Conservation (phyloP, 2,113 vertebrate genomes). For the Egretta garzetta region DNA sequence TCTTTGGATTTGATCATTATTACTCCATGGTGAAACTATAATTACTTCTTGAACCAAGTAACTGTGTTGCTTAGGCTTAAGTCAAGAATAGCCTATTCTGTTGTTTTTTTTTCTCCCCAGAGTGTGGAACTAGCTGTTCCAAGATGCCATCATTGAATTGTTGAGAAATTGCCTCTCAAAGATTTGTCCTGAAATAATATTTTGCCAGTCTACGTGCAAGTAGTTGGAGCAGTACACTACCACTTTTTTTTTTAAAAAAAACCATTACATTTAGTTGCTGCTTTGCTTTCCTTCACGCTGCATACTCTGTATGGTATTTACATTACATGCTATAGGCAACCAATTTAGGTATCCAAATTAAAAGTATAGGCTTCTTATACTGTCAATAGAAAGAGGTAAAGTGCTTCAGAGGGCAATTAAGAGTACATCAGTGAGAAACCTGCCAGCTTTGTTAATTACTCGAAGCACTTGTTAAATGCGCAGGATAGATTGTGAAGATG, state of each 20-base stretch:
- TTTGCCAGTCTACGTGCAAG: neutral
- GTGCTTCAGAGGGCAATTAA: neutral
- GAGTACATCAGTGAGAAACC: neutral
- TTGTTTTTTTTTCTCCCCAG: neutral
- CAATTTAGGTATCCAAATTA: neutral
- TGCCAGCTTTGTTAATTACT: neutral
- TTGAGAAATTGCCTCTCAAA: neutral
- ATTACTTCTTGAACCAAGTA: neutral
- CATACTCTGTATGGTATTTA: neutral
- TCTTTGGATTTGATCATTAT: neutral
- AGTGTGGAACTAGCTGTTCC: slow-evolving; percentile 12
- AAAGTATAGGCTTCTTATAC: neutral
- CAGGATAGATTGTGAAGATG: neutral
- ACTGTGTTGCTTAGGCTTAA: neutral
- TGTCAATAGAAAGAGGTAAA: neutral
- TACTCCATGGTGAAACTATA: neutral
- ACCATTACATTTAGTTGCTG: neutral
- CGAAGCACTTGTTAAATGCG: neutral
- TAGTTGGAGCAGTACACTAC: neutral
- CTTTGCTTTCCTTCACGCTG: neutral
- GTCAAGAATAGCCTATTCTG: neutral
- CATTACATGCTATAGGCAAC: neutral
- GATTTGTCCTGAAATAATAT: neutral
- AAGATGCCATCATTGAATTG: slow-evolving; percentile 1
- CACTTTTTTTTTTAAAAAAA: neutral